phyloP scores from a whole-genome alignment of 1,140 invertebrate species.

The Phymorhynchus buccinoides region DNA sequence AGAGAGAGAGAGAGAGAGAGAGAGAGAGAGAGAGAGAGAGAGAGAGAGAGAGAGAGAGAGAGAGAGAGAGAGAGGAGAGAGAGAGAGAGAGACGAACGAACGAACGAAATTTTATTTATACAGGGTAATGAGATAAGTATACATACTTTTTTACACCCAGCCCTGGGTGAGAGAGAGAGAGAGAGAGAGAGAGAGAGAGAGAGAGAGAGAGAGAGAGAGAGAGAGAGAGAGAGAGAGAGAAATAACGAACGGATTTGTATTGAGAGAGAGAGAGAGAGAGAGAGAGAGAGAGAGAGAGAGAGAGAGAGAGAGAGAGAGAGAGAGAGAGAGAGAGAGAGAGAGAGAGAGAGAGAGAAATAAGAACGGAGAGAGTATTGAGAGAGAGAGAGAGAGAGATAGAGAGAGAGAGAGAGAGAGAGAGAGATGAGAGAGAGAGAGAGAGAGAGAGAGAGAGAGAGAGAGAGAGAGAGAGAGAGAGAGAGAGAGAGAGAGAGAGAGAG shows the following conservation, averaged over 20 bases:
- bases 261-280: slow-evolving; percentile 24
- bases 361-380: too few relatives aligned
- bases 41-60: too few relatives aligned
- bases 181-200: neutral
- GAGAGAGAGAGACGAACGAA: too few relatives aligned
- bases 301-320: slow-evolving; percentile 14
- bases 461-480: neutral
- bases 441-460: neutral
- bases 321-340: slow-evolving; percentile 3
- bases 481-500: too few relatives aligned
- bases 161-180: neutral
- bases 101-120: too few relatives aligned
- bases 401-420: too few relatives aligned
- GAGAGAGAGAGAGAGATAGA: too few relatives aligned
- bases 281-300: slow-evolving; percentile 9
- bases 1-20: too few relatives aligned
- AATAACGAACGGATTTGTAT: neutral
- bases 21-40: too few relatives aligned
- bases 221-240: neutral
- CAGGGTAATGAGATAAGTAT: too few relatives aligned
- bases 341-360: slow-evolving; percentile 7
- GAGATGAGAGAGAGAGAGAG: neutral
- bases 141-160: too few relatives aligned
- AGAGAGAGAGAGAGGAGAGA: too few relatives aligned
- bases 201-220: neutral